These are phyloP conservation scores for Heliocidaris tuberculata DNA, from an alignment of 35 echinoderm and acorn worm genomes.

Conservation along the genomic window DNA sequence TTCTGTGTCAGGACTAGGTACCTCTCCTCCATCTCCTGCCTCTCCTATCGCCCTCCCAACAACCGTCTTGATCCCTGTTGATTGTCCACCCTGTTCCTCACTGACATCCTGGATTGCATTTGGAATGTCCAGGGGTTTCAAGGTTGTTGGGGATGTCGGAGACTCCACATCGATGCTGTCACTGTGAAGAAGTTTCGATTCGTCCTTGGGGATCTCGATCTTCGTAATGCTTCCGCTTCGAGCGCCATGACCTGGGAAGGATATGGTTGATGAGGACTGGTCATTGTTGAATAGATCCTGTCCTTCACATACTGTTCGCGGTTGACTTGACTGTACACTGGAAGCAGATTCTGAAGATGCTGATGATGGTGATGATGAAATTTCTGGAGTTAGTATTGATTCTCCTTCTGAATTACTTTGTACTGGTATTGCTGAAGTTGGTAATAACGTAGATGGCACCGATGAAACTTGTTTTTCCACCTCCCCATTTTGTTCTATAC, in stretches of 20 bases:
- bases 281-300: not conserved
- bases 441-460: not conserved
- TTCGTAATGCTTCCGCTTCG: not conserved
- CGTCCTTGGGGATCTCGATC: slow-evolving; percentile 18
- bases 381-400: not conserved
- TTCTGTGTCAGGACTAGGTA: slow-evolving; percentile 38
- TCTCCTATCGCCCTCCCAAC: slow-evolving; percentile 21
- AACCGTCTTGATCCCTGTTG: not conserved
- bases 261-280: not conserved
- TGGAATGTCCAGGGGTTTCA: slow-evolving; percentile 21
- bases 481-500: slow-evolving; percentile 14
- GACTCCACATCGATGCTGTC: slow-evolving; percentile 35
- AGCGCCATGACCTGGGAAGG: not conserved
- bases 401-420: not conserved
- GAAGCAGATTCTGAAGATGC: not conserved
- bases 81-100: not conserved
- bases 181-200: slow-evolving; percentile 40
- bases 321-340: not conserved
- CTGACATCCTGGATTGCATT: not conserved
- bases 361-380: slow-evolving; percentile 29
- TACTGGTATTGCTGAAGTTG: not conserved
- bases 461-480: not conserved
- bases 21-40: slow-evolving; percentile 3
- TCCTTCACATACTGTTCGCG: not conserved
- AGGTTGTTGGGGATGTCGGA: not conserved